Conservation (phyloP, 2,797 vertebrate species). For the Labroides dimidiatus region DNA sequence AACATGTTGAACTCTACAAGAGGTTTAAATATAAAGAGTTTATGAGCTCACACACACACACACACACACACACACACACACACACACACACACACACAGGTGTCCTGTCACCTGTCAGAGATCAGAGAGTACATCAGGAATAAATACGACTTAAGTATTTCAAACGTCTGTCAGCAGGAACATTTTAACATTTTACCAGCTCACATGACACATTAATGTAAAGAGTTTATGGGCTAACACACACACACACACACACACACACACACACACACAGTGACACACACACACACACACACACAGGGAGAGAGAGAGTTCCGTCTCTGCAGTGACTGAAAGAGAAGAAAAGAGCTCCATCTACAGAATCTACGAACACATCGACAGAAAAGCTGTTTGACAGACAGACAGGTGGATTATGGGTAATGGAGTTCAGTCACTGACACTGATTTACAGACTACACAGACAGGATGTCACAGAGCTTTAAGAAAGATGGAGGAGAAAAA, state of each 20-base stretch:
- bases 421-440: constrained; percentile 3
- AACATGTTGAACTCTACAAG: not conserved
- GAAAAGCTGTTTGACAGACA: not conserved
- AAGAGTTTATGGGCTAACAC: not conserved
- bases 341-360: constrained; percentile 56
- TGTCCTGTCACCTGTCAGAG: not conserved
- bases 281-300: not conserved
- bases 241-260: not conserved
- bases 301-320: too few relatives aligned
- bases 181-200: not conserved
- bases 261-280: too few relatives aligned
- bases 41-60: not conserved
- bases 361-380: constrained; percentile 14
- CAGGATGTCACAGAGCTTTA: too few relatives aligned
- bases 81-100: constrained; percentile 7
- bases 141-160: not conserved
- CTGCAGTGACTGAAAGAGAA: not conserved
- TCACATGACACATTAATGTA: not conserved
- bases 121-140: not conserved
- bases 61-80: constrained; percentile 24
- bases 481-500: not conserved
- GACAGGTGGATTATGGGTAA: constrained; percentile 9
- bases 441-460: not conserved
- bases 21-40: not conserved
- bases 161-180: not conserved